Base-by-base conservation (phyloP, 2,888 invertebrate species). In the Parthenolecanium corni region DNA sequence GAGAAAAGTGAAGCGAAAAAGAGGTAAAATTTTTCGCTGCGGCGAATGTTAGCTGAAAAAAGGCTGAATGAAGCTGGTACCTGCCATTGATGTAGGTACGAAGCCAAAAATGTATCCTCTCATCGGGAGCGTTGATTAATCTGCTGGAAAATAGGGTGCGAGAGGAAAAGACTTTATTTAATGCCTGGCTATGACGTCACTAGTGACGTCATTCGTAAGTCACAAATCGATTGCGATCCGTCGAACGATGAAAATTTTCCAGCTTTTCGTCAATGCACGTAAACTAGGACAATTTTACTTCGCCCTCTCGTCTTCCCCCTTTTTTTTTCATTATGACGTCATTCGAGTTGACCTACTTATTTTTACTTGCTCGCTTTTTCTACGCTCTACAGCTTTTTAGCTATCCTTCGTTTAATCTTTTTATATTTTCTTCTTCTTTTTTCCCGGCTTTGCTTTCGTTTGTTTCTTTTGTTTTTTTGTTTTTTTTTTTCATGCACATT, bases 271-370 rank as follows among this genome's bases (percentile, higher is more conserved):
- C 57, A 57, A 46, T 46, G 46, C 49, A 49, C 49, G 49, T 21
- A 42, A 57, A 57, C 44, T 57, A 46, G 57, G 57, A 44, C 57
- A 57, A 24, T 57, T 23, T 46, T 46, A 31, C 36, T 52, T 52
- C 31, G 31, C 31, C 49, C 6, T 5, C 23, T 49, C 23, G 49
- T 21, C 44, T n/a, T 42, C n/a, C 25, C 46, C 23, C 31, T 20
- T 25, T 52, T 46, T 46, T 57, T 46, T 57, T 46, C 44, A 25
- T 46, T 46, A 25, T 57, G 57, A 57, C 57, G 57, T 57, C 57
- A 57, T 57, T 57, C 46, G 49, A 18, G 46, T 24, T 57, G 57
- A 57, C 57, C 57, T 57, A 57, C 57, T 31, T 47, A 44, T 57
- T 57, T 31, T 31, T 31, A 6, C 31, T 31, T 31, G 5, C 9